Evolutionary conservation across 2,888 invertebrate genomes (phyloP).

Genomic region (Leptinotarsa rubiginosa): DNA sequence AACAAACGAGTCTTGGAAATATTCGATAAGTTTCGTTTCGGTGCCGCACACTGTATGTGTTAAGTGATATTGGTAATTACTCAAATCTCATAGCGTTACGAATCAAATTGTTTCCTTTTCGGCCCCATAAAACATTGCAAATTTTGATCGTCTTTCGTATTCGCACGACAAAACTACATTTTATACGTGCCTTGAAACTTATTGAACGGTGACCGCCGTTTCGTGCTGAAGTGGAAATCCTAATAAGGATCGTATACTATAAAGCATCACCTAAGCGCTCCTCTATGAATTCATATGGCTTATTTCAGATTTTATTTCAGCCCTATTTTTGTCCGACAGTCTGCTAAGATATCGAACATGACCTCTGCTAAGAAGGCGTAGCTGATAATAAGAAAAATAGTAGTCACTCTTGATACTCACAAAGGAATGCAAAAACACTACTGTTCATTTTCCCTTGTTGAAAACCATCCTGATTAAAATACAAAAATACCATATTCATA

Average conservation of each 20-base stretch:
- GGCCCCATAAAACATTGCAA: constrained; percentile 8
- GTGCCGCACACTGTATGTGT: too few relatives aligned
- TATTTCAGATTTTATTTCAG: not conserved
- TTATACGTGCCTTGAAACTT: constrained; percentile 10
- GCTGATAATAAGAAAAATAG: too few relatives aligned
- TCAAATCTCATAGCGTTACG: too few relatives aligned
- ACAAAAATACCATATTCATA: too few relatives aligned
- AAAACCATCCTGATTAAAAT: too few relatives aligned
- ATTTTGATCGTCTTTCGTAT: not conserved
- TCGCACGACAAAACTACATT: constrained; percentile 11
- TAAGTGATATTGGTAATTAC: too few relatives aligned
- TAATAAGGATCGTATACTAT: constrained; percentile 5
- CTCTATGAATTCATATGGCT: constrained; percentile 8
- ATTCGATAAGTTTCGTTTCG: too few relatives aligned
- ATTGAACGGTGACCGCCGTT: not conserved
- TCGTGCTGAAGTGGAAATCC: constrained; percentile 10
- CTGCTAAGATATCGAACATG: not conserved
- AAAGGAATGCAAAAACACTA: too few relatives aligned
- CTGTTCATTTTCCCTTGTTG: too few relatives aligned
- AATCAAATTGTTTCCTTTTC: not conserved
- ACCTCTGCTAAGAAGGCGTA: too few relatives aligned
- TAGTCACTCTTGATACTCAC: too few relatives aligned
- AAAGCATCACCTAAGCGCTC: not conserved
- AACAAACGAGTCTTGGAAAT: too few relatives aligned
- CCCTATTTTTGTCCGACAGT: not conserved